Conservation (phyloP, 30 jellyfish, hydroid and myxozoan species). For the Hydra vulgaris region DNA sequence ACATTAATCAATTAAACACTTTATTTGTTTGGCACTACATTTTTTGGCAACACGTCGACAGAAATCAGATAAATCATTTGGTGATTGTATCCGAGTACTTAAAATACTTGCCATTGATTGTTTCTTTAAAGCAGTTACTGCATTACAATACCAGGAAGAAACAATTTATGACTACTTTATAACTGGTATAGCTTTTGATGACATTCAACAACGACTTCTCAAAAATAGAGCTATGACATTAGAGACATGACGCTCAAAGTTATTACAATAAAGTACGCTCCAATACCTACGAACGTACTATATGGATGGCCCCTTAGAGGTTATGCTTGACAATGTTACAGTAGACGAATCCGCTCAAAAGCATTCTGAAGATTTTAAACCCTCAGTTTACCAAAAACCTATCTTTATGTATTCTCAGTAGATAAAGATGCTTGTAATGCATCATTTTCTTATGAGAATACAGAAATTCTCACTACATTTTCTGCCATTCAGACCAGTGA, state of each 20-base stretch:
- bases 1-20: neutral
- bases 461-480: too few relatives aligned
- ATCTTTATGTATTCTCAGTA: too few relatives aligned
- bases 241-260: too few relatives aligned
- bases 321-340: neutral
- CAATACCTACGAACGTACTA: too few relatives aligned
- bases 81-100: neutral
- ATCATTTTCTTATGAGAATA: too few relatives aligned
- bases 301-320: too few relatives aligned
- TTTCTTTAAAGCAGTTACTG: neutral
- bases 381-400: neutral
- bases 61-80: neutral
- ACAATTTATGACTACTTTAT: neutral
- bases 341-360: neutral
- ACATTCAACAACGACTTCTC: neutral
- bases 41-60: neutral
- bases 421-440: too few relatives aligned
- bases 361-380: neutral
- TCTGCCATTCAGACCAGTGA: too few relatives aligned
- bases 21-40: neutral
- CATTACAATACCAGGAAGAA: neutral
- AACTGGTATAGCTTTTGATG: neutral
- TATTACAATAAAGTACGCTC: too few relatives aligned
- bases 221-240: neutral
- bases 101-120: neutral